Base-by-base conservation (phyloP, 2,888 invertebrate species). In the Lissocephala sabroskyi region DNA sequence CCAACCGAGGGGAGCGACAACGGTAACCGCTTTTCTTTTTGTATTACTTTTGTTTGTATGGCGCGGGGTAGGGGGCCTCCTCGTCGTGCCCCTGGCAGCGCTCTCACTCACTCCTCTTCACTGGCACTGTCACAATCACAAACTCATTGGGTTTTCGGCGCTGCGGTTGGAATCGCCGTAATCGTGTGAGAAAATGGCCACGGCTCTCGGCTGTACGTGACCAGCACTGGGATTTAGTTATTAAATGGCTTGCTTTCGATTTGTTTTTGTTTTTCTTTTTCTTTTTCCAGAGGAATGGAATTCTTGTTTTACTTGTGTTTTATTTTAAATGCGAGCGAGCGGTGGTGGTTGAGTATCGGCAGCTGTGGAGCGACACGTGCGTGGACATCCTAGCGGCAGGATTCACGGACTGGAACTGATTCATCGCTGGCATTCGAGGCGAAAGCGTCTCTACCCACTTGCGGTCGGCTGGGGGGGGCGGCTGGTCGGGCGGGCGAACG, bases 351-450 rank as follows among this genome's bases (percentile, higher is more conserved):
- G 29, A 19, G 14, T 42, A 7, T 42, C 17, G n/a, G n/a, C n/a
- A n/a, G n/a, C n/a, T n/a, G n/a, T n/a, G n/a, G n/a, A 41, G 41
- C 52, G 19, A 28, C 41, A 23, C 35, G 29, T 18, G 56, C 62
- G 66, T 51, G 56, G 45, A 66, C 78, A 79, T 76, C 76, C 79
- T 79, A 47, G 58, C 76, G 59, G 56, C 56, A 68, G 66, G 78
- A 78, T 79, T 71, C 68, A 62, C 76, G 53, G 66, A 64, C 79
- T 79, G 62, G 62, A 78, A 76, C 76, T 76, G 76, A 79, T 63
- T 71, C 61, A 57, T 16, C 62, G 50, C 45, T 13, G n/a, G 32
- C 32, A 19, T 18, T 19, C 4, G 43, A 49, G 41, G 30, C 53
- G 42, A 19, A 32, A 11, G 33, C 45, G 32, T 40, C 50, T 37